phyloP scores from a whole-genome alignment of 2,797 vertebrate species.

The Steatocranus sp. region DNA sequence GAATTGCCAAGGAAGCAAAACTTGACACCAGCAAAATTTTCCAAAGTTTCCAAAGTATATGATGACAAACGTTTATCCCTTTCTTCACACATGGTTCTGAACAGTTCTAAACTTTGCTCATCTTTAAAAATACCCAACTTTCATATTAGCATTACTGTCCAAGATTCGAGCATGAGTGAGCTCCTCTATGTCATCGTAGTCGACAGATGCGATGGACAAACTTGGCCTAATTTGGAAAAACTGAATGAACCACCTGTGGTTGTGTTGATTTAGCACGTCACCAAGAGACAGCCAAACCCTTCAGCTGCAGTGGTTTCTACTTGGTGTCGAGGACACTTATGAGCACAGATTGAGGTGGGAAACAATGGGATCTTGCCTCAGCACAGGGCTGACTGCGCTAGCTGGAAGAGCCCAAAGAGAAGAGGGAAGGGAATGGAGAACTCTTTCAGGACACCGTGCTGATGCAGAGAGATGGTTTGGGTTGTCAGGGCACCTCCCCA shows the following conservation, averaged over 20 bases:
- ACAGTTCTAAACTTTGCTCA: neutral
- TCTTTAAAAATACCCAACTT: neutral
- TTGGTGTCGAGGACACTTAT: neutral
- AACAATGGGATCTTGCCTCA: neutral
- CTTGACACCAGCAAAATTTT: neutral
- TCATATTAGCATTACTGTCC: neutral
- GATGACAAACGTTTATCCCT: neutral
- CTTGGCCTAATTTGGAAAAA: neutral
- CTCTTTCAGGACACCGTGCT: neutral
- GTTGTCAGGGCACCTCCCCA: neutral
- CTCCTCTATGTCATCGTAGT: neutral
- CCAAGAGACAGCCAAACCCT: neutral
- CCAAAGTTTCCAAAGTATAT: neutral
- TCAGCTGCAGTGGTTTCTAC: neutral
- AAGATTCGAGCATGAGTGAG: neutral
- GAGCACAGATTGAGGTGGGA: neutral
- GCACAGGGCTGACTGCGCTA: neutral
- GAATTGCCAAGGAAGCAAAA: no score
- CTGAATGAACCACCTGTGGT: neutral
- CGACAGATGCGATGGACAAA: neutral
- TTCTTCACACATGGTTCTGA: rapidly evolving
- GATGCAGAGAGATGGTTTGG: neutral
- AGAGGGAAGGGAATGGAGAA: neutral
- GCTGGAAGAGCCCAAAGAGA: neutral
- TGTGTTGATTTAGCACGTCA: rapidly evolving